Conservation (phyloP, 1,140 invertebrate genomes). For the Platorchestia sp. region DNA sequence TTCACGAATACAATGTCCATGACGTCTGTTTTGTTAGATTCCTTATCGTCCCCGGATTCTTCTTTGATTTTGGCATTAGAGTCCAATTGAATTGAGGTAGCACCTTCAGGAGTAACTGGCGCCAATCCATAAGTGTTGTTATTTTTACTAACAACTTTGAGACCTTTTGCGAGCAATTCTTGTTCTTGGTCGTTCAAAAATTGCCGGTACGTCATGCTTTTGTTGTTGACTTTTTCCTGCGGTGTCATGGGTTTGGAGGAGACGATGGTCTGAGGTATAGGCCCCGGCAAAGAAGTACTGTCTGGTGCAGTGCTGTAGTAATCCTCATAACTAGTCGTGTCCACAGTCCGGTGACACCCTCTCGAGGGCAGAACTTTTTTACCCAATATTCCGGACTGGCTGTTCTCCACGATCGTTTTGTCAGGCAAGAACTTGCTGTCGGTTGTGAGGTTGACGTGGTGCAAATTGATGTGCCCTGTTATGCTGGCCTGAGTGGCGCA, state of each 20-base stretch:
- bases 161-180: constrained; percentile 16
- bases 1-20: constrained; percentile 38
- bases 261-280: neutral
- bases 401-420: constrained; percentile 65
- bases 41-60: neutral
- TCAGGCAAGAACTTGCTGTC: constrained; percentile 58
- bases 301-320: neutral
- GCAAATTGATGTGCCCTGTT: constrained; percentile 66
- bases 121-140: constrained; percentile 26
- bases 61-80: neutral
- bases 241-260: constrained; percentile 34
- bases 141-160: constrained; percentile 48
- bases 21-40: neutral
- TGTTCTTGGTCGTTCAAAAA: constrained; percentile 38
- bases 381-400: constrained; percentile 63
- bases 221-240: constrained; percentile 30
- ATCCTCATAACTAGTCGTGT: neutral
- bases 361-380: constrained; percentile 59
- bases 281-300: neutral
- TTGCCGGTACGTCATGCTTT: constrained; percentile 32
- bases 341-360: constrained; percentile 2
- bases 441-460: constrained; percentile 62
- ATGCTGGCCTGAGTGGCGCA: constrained; percentile 67
- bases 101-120: neutral
- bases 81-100: neutral